phyloP scores from a whole-genome alignment of 1,140 invertebrate genomes.

The Tribolium castaneum region DNA sequence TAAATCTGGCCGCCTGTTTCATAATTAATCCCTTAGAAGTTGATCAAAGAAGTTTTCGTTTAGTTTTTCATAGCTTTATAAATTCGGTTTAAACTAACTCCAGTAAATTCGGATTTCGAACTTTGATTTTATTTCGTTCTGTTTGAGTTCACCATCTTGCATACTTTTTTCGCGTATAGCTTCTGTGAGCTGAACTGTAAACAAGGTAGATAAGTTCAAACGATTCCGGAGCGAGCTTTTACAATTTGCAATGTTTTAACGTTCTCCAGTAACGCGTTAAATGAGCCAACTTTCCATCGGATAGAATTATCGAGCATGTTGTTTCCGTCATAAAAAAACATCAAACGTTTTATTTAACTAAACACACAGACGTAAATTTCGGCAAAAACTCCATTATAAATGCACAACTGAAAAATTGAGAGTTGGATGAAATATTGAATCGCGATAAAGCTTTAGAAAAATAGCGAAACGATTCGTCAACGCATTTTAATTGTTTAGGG shows the following conservation, averaged over 20 bases:
- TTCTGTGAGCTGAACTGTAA: conserved; percentile 7
- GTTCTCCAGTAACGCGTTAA: conserved; percentile 33
- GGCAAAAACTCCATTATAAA: background rate
- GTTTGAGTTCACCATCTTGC: background rate
- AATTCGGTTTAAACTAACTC: too few relatives aligned
- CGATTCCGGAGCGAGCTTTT: conserved; percentile 20
- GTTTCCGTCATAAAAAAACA: conserved; percentile 19
- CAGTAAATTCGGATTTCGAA: too few relatives aligned
- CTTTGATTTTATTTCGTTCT: background rate
- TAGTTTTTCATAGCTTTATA: too few relatives aligned
- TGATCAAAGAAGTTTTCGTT: too few relatives aligned
- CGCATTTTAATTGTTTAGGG: conserved; percentile 34
- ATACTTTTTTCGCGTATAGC: conserved; percentile 9
- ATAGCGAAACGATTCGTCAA: background rate
- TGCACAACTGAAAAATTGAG: background rate
- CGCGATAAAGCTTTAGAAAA: conserved; percentile 4
- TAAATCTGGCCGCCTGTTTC: too few relatives aligned
- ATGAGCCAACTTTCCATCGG: conserved; percentile 28
- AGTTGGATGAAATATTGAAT: background rate
- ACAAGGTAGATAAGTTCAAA: conserved; percentile 32
- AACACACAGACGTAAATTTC: background rate
- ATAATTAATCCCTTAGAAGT: too few relatives aligned
- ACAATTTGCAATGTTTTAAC: conserved; percentile 31
- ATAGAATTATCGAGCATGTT: conserved; percentile 26
- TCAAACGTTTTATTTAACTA: conserved; percentile 20